Base-by-base conservation (phyloP, 2,888 invertebrate genomes). In the Rhagophthalmus giganteus region DNA sequence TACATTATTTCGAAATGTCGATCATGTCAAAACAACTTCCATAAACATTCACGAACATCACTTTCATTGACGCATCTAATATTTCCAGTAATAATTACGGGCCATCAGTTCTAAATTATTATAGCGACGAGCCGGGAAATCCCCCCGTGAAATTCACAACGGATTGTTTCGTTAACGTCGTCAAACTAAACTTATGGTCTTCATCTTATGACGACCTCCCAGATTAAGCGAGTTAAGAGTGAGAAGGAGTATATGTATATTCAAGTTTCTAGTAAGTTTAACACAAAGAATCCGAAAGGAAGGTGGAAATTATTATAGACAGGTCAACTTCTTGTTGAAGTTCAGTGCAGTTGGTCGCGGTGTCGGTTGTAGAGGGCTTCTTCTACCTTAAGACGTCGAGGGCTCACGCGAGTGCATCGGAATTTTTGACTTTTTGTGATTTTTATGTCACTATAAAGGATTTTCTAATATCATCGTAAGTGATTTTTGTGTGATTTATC, bases 221-320 rank as follows among this genome's bases (percentile, higher is more conserved):
- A 8, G 15, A 14, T 14, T 15, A 15, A 9, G 15, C n/a, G 8
- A 7, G 16, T 14, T 7, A 24, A 26, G 30, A 38, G 25, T 31
- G 38, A 46, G 38, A 46, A 8, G 16, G 20, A 16, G 15, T 20
- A 9, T 12, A 44, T 31, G 20, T 9, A 37, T 10, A 30, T 38
- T 15, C 47, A 33, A 39, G 30, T 47, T 47, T 32, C 7, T 25
- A 32, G n/a, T 25, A 41, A 30, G 11, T 11, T 20, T 9, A 14
- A 15, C 12, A 27, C 38, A 35, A 45, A 46, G 39, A 31, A 5
- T 38, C 11, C 15, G 38, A 38, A 46, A 37, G 37, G 49, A 49
- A 49, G 49, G 49, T 49, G 49, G 49, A 49, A 42, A 42, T 42
- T 40, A 30, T 44, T 46, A 46, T 46, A 44, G 45, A 45, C 37